Percentiles rank a stretch among this genome's conserved stretches.
These are phyloP conservation scores for Eupsittula cactorum DNA, from an alignment of 2,113 vertebrate species.

Conservation along the genomic window DNA sequence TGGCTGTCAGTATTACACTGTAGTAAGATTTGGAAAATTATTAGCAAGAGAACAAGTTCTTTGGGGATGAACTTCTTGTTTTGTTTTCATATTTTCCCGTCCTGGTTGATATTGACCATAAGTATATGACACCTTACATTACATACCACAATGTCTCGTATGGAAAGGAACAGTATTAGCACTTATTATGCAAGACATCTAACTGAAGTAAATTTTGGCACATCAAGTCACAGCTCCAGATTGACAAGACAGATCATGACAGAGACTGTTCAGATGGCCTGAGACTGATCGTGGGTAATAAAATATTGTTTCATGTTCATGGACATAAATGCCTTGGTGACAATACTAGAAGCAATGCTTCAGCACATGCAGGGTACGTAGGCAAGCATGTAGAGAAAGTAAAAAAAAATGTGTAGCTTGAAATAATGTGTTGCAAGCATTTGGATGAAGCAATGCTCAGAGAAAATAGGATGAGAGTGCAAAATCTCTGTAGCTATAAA, in stretches of 20 bases:
- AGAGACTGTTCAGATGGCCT: neutral
- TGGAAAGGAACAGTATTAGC: neutral
- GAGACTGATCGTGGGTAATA: neutral
- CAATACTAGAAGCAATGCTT: neutral
- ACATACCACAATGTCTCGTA: neutral
- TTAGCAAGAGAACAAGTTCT: neutral
- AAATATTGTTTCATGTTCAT: neutral
- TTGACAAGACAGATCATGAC: neutral
- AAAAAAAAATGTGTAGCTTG: neutral
- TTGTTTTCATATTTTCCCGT: neutral
- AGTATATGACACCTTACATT: neutral
- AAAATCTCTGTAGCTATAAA: neutral
- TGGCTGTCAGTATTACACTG: neutral
- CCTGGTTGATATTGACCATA: neutral
- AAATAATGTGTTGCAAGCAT: neutral
- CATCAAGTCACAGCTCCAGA: neutral
- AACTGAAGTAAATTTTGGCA: neutral
- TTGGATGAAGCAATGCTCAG: neutral
- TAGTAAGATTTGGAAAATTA: neutral
- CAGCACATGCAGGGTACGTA: neutral
- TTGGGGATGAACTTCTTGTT: neutral
- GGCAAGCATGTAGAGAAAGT: neutral
- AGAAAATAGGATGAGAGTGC: neutral
- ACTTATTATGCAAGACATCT: neutral
- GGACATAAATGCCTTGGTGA: neutral